Percentiles rank a stretch among this genome's conserved stretches.
These are phyloP conservation scores for Cecidostiba fungosa DNA, from an alignment of 2,888 invertebrate species.

Conservation along the genomic window DNA sequence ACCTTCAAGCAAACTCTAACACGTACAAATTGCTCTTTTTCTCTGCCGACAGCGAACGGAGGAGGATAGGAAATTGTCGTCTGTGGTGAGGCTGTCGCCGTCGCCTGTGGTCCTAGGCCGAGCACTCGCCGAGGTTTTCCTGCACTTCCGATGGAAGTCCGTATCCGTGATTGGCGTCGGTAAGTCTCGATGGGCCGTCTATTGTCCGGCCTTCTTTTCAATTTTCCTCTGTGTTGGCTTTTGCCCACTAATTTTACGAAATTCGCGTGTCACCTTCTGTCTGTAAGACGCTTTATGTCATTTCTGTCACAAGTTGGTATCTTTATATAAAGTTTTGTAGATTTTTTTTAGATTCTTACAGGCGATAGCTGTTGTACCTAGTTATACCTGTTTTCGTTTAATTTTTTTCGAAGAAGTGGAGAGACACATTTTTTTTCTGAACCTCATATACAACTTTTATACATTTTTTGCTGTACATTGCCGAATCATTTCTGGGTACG, in stretches of 20 bases:
- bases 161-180: conserved; percentile 82
- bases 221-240: background rate
- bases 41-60: conserved; percentile 68
- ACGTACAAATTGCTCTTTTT: conserved; percentile 7
- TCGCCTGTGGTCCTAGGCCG: conserved; percentile 80
- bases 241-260: background rate
- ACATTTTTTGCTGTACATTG: background rate
- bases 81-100: conserved; percentile 78
- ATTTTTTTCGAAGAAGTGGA: background rate
- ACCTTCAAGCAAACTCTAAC: background rate
- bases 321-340: too few relatives aligned
- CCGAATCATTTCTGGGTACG: background rate
- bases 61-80: conserved; percentile 70
- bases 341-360: too few relatives aligned
- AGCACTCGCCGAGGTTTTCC: conserved; percentile 80
- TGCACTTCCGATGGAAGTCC: conserved; percentile 82
- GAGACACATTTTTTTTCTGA: background rate
- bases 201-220: background rate
- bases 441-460: background rate
- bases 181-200: conserved; percentile 73
- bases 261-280: background rate
- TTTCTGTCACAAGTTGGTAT: too few relatives aligned
- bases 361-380: too few relatives aligned
- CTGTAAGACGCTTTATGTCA: too few relatives aligned
- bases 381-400: background rate